Evolutionary conservation across 2,113 vertebrate genomes (phyloP).

Genomic region (Pongo abelii): DNA sequence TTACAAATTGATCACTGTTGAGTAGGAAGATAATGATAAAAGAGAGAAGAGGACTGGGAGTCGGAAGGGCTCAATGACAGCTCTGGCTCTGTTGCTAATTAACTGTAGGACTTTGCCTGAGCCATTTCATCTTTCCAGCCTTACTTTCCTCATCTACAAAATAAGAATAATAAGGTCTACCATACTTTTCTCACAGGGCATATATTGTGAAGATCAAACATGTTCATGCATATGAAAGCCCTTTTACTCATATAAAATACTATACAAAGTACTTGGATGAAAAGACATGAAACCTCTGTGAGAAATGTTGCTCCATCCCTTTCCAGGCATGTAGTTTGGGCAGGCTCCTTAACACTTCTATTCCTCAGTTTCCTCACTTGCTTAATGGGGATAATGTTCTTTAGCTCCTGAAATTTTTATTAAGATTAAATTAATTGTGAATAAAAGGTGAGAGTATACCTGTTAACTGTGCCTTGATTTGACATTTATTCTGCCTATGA

Average conservation of each 20-base stretch:
- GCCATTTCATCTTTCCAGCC: background rate
- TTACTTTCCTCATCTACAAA: slow-evolving; percentile 42
- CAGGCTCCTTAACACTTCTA: background rate
- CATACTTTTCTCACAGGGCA: slow-evolving; percentile 9
- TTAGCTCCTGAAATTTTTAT: background rate
- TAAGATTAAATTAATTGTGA: slow-evolving; percentile 21
- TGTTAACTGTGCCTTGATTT: background rate
- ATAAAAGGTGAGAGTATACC: background rate
- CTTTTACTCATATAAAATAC: background rate
- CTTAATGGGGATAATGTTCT: background rate
- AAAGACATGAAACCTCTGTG: background rate
- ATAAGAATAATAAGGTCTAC: background rate
- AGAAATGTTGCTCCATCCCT: background rate
- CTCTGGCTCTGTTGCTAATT: slow-evolving; percentile 38
- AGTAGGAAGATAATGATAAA: slow-evolving; percentile 30
- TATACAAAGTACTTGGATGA: background rate
- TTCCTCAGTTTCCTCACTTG: background rate
- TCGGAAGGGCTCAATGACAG: background rate
- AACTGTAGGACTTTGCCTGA: background rate
- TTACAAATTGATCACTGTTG: slow-evolving; percentile 28
- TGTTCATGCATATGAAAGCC: background rate
- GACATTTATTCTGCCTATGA: slow-evolving; percentile 25
- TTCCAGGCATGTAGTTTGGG: background rate
- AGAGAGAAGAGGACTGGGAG: background rate
- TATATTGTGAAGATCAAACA: background rate